These are phyloP conservation scores for Cryptus viduatorius DNA, from an alignment of 2,888 invertebrate species.

Conservation along the genomic window DNA sequence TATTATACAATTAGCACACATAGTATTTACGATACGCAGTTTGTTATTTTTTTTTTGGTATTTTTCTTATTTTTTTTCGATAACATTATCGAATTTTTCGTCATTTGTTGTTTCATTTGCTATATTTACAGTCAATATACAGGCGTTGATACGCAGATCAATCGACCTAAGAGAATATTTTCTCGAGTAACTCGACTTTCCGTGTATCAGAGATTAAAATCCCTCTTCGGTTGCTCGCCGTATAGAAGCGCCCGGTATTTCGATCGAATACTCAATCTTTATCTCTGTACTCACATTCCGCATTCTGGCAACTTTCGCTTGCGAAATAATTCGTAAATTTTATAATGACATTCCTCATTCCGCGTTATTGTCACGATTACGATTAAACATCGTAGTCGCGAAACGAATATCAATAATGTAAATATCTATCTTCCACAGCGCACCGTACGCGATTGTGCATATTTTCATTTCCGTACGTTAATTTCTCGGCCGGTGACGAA, in stretches of 20 bases:
- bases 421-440: not conserved
- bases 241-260: not conserved
- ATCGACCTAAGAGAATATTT: slow-evolving; percentile 3
- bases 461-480: not conserved
- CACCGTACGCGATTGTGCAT: slow-evolving; percentile 2
- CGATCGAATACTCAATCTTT: slow-evolving; percentile 8
- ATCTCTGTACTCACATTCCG: not conserved
- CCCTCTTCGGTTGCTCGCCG: not conserved
- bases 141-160: slow-evolving; percentile 2
- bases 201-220: slow-evolving; percentile 1
- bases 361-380: not conserved
- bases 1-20: slow-evolving; percentile 33
- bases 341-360: not conserved
- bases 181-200: slow-evolving; percentile 1
- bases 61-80: not conserved
- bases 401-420: slow-evolving; percentile 1
- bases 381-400: not conserved
- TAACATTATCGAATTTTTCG: slow-evolving; percentile 5
- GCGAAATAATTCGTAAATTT: not conserved
- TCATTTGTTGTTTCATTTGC: slow-evolving; percentile 24
- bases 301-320: not conserved
- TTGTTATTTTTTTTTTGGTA: not conserved
- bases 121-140: slow-evolving; percentile 29
- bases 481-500: not conserved
- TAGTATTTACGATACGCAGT: slow-evolving; percentile 19